phyloP scores from a whole-genome alignment of 2,113 vertebrate species.

The Condylura cristata region DNA sequence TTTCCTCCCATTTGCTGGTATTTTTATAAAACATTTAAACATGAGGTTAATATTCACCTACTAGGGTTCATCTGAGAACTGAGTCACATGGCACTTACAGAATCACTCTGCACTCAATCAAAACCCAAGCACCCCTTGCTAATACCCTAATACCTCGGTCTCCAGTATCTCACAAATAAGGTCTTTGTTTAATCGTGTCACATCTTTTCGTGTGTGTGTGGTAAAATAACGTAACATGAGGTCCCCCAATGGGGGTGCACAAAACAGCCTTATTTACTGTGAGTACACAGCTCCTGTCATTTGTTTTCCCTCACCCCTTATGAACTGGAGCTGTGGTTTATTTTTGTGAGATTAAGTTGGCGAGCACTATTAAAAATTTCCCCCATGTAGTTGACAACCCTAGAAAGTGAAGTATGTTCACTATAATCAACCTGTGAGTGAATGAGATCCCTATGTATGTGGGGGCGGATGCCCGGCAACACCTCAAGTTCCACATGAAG shows the following conservation, averaged over 20 bases:
- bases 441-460: not conserved
- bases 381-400: not conserved
- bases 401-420: not conserved
- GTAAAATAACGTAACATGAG: not conserved
- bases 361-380: not conserved
- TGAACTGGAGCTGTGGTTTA: not conserved
- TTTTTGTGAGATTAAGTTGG: not conserved
- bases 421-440: not conserved
- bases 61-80: not conserved
- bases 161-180: not conserved
- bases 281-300: not conserved
- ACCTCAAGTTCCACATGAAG: not conserved
- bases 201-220: too few relatives aligned
- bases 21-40: constrained; percentile 29
- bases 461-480: not conserved
- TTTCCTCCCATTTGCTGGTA: not conserved
- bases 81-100: not conserved
- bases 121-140: not conserved
- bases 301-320: not conserved
- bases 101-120: not conserved
- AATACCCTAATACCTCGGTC: not conserved
- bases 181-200: not conserved
- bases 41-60: not conserved
- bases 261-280: not conserved
- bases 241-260: too few relatives aligned